Percentiles rank a stretch among this genome's conserved stretches.
phyloP scores from a whole-genome alignment of 2,113 vertebrate genomes.

The Henicopernis longicauda region DNA sequence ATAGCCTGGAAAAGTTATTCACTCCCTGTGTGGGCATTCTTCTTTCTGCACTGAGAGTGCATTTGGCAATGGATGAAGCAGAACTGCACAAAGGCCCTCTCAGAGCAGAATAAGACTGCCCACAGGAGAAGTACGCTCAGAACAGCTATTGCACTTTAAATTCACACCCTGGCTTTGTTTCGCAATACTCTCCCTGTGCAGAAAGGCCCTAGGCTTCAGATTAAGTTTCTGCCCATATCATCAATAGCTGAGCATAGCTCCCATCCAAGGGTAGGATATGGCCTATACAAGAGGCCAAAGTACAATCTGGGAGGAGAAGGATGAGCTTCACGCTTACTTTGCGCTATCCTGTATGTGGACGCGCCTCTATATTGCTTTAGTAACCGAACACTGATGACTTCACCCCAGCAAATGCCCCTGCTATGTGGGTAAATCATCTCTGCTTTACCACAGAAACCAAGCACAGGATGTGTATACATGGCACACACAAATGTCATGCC shows the following conservation, averaged over 20 bases:
- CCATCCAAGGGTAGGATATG: not conserved
- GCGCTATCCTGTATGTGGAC: not conserved
- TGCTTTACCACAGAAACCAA: not conserved
- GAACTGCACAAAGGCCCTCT: slow-evolving; percentile 54
- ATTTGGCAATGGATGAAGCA: slow-evolving; percentile 57
- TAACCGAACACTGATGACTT: not conserved
- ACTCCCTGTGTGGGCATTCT: slow-evolving; percentile 61
- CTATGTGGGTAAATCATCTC: not conserved
- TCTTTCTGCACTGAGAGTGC: slow-evolving; percentile 33
- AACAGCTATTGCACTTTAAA: slow-evolving; percentile 53
- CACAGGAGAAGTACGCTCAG: slow-evolving; percentile 6
- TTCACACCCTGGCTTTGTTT: slow-evolving; percentile 55
- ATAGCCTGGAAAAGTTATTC: slow-evolving; percentile 31
- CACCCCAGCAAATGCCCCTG: not conserved
- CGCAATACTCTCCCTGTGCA: not conserved
- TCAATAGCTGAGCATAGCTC: not conserved
- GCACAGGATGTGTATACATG: not conserved
- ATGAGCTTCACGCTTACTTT: not conserved
- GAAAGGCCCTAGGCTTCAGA: not conserved
- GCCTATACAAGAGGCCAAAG: not conserved
- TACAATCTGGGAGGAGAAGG: not conserved
- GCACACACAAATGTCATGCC: not conserved
- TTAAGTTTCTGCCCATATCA: not conserved
- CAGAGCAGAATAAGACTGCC: slow-evolving; percentile 35
- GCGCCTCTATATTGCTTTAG: not conserved